Evolutionary conservation across 1,140 invertebrate genomes (phyloP).

Genomic region (Mamestra configurata): DNA sequence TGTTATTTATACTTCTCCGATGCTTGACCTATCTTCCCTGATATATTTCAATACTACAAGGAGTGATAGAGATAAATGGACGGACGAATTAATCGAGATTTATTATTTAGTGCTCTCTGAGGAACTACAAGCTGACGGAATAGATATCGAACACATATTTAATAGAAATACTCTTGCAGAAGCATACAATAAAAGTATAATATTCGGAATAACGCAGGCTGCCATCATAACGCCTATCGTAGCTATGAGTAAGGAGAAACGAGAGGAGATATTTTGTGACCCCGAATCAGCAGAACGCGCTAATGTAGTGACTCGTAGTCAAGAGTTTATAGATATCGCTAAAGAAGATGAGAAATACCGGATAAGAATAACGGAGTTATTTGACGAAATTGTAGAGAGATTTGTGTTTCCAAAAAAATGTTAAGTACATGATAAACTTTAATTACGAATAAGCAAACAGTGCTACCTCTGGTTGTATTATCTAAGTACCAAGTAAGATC

Average conservation of each 20-base stretch:
- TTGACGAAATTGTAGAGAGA: slow-evolving; percentile 86
- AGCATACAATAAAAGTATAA: slow-evolving; percentile 81
- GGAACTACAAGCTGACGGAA: slow-evolving; percentile 73
- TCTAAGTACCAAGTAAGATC: too few species aligned
- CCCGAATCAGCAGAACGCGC: slow-evolving; percentile 76
- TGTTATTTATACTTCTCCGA: slow-evolving; percentile 87
- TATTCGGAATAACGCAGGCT: slow-evolving; percentile 86
- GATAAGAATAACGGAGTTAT: slow-evolving; percentile 79
- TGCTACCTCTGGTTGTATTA: too few species aligned
- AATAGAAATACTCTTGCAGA: slow-evolving; percentile 69
- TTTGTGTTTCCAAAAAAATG: slow-evolving; percentile 66
- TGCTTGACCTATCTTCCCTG: slow-evolving; percentile 86
- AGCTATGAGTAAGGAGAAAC: slow-evolving; percentile 72
- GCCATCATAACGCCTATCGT: slow-evolving; percentile 85
- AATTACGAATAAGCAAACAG: too few species aligned
- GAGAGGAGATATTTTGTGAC: slow-evolving; percentile 73
- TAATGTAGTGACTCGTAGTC: slow-evolving; percentile 80
- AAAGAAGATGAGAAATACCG: slow-evolving; percentile 76
- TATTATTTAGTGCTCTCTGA: slow-evolving; percentile 83
- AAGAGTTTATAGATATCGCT: slow-evolving; percentile 83
- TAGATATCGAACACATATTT: slow-evolving; percentile 74
- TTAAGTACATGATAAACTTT: background rate
- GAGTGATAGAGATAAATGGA: slow-evolving; percentile 74
- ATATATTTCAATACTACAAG: slow-evolving; percentile 87
- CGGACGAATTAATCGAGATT: slow-evolving; percentile 73